Percentiles rank a stretch among this genome's conserved stretches.
phyloP scores from a whole-genome alignment of 2,888 invertebrate genomes.

The Vannuccia rotundouncinata region DNA sequence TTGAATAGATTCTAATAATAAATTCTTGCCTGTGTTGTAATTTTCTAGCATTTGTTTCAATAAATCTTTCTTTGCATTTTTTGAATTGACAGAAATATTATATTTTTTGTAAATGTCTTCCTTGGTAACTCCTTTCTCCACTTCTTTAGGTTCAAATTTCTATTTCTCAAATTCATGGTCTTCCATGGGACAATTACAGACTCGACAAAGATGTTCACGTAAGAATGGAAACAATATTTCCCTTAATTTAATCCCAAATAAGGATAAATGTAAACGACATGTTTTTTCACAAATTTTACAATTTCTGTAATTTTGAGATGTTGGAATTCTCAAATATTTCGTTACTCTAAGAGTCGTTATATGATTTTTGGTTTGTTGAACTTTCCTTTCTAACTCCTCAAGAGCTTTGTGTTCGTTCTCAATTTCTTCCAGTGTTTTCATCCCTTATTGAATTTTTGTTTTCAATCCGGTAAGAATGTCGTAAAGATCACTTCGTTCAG shows the following conservation, averaged over 20 bases:
- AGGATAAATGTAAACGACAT: neutral
- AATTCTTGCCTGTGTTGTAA: slow-evolving; percentile 36
- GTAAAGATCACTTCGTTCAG: slow-evolving; percentile 42
- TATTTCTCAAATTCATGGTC: neutral
- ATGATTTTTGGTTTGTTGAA: slow-evolving; percentile 43
- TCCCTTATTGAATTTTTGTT: slow-evolving; percentile 40
- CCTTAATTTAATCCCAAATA: too few relatives aligned
- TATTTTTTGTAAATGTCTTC: slow-evolving; percentile 43
- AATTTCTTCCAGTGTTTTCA: slow-evolving; percentile 37
- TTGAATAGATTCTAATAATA: slow-evolving; percentile 39
- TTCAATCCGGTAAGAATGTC: slow-evolving; percentile 40
- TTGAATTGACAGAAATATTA: slow-evolving; percentile 40
- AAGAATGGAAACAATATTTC: neutral
- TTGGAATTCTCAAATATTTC: slow-evolving; percentile 36
- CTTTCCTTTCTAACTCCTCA: slow-evolving; percentile 40
- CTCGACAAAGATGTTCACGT: neutral
- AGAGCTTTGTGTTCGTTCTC: slow-evolving; percentile 40
- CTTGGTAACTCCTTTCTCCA: neutral
- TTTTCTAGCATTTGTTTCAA: slow-evolving; percentile 39
- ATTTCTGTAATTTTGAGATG: slow-evolving; percentile 38
- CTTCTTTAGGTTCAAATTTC: neutral
- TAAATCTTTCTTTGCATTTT: slow-evolving; percentile 36
- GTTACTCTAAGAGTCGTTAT: slow-evolving; percentile 42
- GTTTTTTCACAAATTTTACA: neutral
- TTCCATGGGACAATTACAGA: neutral